Evolutionary conservation across 2,888 invertebrate genomes (phyloP).

Genomic region (Caenorhabditis virilis): DNA sequence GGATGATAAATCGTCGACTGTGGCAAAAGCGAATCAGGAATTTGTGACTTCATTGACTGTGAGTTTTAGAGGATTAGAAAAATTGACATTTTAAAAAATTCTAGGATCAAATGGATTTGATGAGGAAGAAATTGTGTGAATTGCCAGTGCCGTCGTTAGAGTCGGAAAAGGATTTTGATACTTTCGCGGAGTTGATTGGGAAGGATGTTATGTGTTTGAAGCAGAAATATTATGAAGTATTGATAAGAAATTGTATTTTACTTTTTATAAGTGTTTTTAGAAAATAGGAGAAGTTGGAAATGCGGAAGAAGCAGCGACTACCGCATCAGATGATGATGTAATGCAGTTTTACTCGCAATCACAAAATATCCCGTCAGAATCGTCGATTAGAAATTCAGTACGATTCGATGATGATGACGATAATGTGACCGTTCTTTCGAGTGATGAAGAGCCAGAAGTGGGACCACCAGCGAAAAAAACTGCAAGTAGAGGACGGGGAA

Average conservation of each 20-base stretch:
- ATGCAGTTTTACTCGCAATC: no score
- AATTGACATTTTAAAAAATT: not conserved
- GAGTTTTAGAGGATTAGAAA: not conserved
- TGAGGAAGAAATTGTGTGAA: conserved; percentile 13
- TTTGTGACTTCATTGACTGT: conserved; percentile 14
- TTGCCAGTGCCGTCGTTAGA: conserved; percentile 21
- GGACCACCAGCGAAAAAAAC: not conserved
- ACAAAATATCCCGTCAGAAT: no score
- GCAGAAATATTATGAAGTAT: conserved; percentile 19
- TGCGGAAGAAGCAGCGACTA: not conserved
- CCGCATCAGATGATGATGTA: not conserved
- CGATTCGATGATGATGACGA: not conserved
- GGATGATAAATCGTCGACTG: conserved; percentile 20
- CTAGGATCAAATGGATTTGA: conserved; percentile 17
- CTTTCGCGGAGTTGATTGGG: conserved; percentile 14
- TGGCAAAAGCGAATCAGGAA: conserved; percentile 15
- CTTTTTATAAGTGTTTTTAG: conserved; percentile 8
- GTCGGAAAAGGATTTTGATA: conserved; percentile 3
- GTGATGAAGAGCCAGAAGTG: not conserved
- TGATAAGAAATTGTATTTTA: not conserved
- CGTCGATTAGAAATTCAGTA: not conserved
- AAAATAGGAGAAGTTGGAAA: conserved; percentile 1
- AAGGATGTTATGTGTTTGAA: conserved; percentile 25
- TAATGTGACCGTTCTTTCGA: not conserved
- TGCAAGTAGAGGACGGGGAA: not conserved